A percentile compares a stretch with the other conserved stretches of the same genome.
Conservation (phyloP, 2,113 vertebrate species). For the Caranx ignobilis region DNA sequence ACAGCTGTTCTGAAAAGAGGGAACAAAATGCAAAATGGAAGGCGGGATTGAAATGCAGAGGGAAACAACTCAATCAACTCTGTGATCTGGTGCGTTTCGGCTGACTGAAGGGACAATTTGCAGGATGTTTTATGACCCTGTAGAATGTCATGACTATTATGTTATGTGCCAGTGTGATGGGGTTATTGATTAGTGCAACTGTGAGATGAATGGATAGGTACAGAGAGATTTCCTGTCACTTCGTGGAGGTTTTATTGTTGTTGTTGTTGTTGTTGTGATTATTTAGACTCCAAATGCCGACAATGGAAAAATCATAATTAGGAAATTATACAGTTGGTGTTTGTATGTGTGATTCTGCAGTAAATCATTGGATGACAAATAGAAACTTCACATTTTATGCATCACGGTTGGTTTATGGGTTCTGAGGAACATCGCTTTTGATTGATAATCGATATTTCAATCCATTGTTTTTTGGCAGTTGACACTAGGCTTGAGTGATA, state of each 20-base stretch:
- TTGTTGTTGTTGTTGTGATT: background rate
- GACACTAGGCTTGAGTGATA: too few species aligned
- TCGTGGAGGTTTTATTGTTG: background rate
- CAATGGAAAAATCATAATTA: too few species aligned
- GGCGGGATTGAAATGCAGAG: conserved; percentile 3
- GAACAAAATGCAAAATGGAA: conserved; percentile 37
- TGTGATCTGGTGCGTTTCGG: conserved; percentile 15
- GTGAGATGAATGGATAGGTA: background rate
- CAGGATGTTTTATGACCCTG: conserved; percentile 18
- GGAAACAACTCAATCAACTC: conserved; percentile 32
- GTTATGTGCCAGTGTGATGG: background rate
- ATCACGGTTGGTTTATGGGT: too few species aligned
- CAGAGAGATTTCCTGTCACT: background rate
- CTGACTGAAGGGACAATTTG: conserved; percentile 21
- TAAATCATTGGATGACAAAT: too few species aligned
- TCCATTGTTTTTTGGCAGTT: too few species aligned
- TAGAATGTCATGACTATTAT: background rate
- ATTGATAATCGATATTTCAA: too few species aligned
- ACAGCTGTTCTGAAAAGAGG: conserved; percentile 48
- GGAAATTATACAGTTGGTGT: background rate
- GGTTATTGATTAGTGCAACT: conserved; percentile 20
- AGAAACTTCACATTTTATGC: too few species aligned
- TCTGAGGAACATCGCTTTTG: too few species aligned
- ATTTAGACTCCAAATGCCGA: background rate
- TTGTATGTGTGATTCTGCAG: too few species aligned